Percentiles rank a stretch among this genome's conserved stretches.
Conservation (phyloP, 1,140 invertebrate genomes). For the Palaemon carinicauda region DNA sequence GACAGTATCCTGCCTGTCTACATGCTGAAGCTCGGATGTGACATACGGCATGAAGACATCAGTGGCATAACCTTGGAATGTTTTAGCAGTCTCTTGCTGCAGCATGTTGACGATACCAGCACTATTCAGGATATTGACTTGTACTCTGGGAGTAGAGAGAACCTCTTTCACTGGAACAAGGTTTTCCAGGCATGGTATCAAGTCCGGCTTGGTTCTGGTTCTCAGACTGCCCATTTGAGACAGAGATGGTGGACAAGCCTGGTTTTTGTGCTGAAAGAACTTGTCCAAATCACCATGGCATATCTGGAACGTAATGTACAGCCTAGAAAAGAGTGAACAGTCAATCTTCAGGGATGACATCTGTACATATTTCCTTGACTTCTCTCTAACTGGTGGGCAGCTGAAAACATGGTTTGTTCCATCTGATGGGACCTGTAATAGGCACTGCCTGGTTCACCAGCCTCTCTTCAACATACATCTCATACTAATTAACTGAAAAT, state of each 20-base stretch:
- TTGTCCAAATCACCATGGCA: conserved; percentile 13
- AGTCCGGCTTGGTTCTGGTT: too few relatives aligned
- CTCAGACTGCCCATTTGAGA: conserved; percentile 7
- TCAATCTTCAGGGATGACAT: conserved; percentile 8
- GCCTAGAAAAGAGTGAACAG: conserved; percentile 19
- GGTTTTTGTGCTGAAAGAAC: conserved; percentile 15
- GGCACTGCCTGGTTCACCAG: too few relatives aligned
- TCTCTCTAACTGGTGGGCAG: too few relatives aligned
- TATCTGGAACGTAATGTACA: too few relatives aligned
- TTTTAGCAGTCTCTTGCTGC: not conserved
- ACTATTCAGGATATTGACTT: not conserved
- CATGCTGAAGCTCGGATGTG: conserved; percentile 23
- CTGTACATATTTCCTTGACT: conserved; percentile 8
- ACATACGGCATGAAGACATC: conserved; percentile 18
- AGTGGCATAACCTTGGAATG: conserved; percentile 23
- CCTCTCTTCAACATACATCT: conserved; percentile 5
- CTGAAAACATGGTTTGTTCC: too few relatives aligned
- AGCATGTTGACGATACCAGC: not conserved
- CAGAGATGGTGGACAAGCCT: not conserved
- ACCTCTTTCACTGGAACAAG: not conserved
- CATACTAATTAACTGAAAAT: conserved; percentile 18
- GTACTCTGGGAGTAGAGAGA: not conserved
- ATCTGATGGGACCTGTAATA: too few relatives aligned
- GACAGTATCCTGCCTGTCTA: conserved; percentile 1
- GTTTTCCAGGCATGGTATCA: too few relatives aligned